These are phyloP conservation scores for Phasianus colchicus DNA, from an alignment of 2,113 vertebrate species.

Conservation along the genomic window DNA sequence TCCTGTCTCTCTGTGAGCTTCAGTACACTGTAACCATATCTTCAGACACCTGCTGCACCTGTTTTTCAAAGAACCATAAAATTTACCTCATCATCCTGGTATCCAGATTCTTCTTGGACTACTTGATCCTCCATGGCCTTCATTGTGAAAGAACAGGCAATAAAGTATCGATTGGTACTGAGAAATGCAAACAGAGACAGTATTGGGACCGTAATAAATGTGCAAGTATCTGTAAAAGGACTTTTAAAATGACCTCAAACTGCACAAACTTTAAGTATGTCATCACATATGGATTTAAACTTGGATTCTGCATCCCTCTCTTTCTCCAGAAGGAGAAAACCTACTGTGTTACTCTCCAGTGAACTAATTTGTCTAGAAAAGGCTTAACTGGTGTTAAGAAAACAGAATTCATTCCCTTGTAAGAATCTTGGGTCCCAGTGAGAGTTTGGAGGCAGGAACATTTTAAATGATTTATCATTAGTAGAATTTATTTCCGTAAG, in stretches of 20 bases:
- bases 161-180: constrained; percentile 41
- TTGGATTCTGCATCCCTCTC: not conserved
- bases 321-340: not conserved
- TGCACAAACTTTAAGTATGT: not conserved
- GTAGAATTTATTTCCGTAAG: not conserved
- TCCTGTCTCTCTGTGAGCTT: not conserved
- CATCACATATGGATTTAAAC: not conserved
- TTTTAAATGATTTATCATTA: not conserved
- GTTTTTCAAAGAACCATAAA: not conserved
- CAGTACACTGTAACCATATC: not conserved
- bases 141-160: constrained; percentile 76
- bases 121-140: constrained; percentile 90
- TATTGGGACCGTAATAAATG: not conserved
- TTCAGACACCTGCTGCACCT: not conserved
- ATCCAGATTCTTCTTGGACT: constrained; percentile 85
- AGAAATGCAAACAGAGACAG: constrained; percentile 41
- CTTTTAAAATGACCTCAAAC: not conserved
- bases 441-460: not conserved
- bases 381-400: not conserved
- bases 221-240: not conserved
- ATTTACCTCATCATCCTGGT: constrained; percentile 91
- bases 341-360: not conserved
- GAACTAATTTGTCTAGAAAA: not conserved
- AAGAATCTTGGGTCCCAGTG: not conserved
- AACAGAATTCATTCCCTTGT: not conserved